A percentile compares a stretch with the other conserved stretches of the same genome.
These are phyloP conservation scores for Plutella xylostella DNA, from an alignment of 2,888 invertebrate species.

Conservation along the genomic window DNA sequence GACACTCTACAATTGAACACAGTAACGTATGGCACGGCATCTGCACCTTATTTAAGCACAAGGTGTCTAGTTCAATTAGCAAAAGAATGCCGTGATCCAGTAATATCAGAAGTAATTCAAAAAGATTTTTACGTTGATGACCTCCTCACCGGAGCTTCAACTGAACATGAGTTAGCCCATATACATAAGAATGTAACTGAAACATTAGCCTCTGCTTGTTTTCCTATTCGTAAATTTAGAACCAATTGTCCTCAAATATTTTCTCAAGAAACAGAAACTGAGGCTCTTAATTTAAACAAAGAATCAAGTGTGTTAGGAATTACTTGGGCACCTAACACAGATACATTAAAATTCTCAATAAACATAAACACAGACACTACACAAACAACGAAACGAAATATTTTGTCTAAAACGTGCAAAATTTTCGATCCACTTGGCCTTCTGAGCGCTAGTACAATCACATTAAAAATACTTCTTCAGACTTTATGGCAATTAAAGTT, in stretches of 20 bases:
- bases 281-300: too few species aligned
- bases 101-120: conserved; percentile 5
- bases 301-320: conserved; percentile 13
- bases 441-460: conserved; percentile 5
- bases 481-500: conserved; percentile 6
- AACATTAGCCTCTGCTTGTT: background rate
- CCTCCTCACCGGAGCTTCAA: conserved; percentile 4
- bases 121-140: conserved; percentile 8
- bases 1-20: conserved; percentile 5
- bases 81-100: conserved; percentile 3
- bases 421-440: conserved; percentile 13
- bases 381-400: conserved; percentile 14
- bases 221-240: conserved; percentile 13
- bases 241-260: conserved; percentile 3
- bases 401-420: background rate
- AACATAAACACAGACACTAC: too few species aligned
- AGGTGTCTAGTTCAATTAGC: conserved; percentile 6
- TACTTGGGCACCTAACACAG: conserved; percentile 16
- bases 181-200: conserved; percentile 6
- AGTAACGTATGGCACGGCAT: conserved; percentile 6
- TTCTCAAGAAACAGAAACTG: background rate
- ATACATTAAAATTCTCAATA: conserved; percentile 15
- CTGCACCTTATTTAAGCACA: conserved; percentile 4
- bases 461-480: conserved; percentile 9
- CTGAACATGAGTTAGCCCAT: background rate